A percentile compares a stretch with the other conserved stretches of the same genome.
Conservation (phyloP, 2,797 vertebrate species). For the Enteromius thamalakanensis region DNA sequence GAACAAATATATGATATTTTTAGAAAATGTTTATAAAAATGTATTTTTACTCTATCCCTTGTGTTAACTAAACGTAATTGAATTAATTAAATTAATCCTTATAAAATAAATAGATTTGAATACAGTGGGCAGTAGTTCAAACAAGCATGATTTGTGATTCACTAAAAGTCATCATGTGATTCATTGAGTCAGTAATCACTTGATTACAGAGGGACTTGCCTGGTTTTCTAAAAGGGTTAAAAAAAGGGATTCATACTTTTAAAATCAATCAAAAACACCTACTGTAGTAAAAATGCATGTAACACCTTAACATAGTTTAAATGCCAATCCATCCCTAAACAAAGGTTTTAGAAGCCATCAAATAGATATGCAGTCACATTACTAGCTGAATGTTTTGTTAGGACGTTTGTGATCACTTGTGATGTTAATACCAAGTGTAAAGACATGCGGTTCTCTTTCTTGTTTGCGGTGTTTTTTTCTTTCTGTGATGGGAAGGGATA, state of each 20-base stretch:
- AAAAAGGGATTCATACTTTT: no score
- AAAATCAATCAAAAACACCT: background rate
- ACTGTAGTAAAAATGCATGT: background rate
- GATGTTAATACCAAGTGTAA: background rate
- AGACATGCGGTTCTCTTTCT: background rate
- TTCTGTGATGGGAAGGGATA: background rate
- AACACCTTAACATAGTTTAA: background rate
- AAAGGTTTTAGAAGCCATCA: background rate
- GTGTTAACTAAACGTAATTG: background rate
- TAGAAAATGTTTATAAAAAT: background rate
- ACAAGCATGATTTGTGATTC: background rate
- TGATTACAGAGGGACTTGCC: background rate
- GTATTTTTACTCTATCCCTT: background rate
- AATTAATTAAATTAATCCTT: no score
- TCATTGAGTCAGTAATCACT: background rate
- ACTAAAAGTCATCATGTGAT: background rate
- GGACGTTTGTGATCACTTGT: background rate
- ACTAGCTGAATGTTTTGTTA: background rate
- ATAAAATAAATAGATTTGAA: background rate
- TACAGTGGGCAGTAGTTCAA: background rate
- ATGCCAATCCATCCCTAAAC: background rate
- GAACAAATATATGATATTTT: background rate
- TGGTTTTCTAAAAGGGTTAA: background rate
- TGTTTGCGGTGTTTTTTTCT: background rate
- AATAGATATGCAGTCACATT: background rate